Conservation (phyloP, 2,888 invertebrate species). For the Eupeodes luniger region DNA sequence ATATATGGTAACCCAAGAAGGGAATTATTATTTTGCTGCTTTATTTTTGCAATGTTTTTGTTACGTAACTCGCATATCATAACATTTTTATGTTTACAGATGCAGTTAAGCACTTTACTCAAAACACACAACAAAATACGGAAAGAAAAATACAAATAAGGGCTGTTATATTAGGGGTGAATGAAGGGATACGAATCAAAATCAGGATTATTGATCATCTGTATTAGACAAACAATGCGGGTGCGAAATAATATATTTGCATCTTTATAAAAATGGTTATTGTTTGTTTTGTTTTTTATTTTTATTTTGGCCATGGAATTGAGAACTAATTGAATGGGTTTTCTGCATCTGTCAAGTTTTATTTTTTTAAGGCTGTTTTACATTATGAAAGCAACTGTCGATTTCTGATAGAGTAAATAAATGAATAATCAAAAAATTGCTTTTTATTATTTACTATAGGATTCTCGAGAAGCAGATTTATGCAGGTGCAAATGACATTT, state of each 20-base stretch:
- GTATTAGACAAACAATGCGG: slow-evolving; percentile 70
- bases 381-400: not conserved
- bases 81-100: slow-evolving; percentile 70
- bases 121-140: slow-evolving; percentile 5
- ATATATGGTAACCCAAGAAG: not conserved
- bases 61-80: slow-evolving; percentile 52
- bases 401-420: not conserved
- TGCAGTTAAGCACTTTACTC: slow-evolving; percentile 63
- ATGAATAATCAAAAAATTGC: no score
- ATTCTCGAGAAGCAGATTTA: no score
- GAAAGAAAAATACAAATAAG: slow-evolving; percentile 49
- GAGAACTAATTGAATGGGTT: slow-evolving; percentile 59
- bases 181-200: slow-evolving; percentile 24
- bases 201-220: slow-evolving; percentile 70
- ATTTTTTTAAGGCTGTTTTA: not conserved
- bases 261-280: slow-evolving; percentile 27
- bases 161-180: slow-evolving; percentile 11
- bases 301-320: slow-evolving; percentile 4
- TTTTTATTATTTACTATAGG: no score
- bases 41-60: slow-evolving; percentile 62
- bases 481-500: no score
- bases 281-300: slow-evolving; percentile 31
- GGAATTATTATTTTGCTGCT: slow-evolving; percentile 13
- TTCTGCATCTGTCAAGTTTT: slow-evolving; percentile 55
- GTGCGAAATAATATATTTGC: slow-evolving; percentile 65